Conservation (phyloP, 2,113 vertebrate species). For the Uria aalge region DNA sequence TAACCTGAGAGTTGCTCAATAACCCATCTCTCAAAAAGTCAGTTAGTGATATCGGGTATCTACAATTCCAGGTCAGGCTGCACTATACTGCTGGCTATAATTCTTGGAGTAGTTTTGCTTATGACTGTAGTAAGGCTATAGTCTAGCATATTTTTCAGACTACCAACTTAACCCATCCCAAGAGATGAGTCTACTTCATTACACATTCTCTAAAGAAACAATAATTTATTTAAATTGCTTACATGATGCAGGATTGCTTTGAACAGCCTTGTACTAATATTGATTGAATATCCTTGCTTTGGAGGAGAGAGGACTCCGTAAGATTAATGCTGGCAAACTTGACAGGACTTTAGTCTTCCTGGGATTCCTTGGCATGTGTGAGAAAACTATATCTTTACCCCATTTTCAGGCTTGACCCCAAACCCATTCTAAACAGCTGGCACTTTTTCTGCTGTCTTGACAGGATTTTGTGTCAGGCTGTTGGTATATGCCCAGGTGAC, state of each 20-base stretch:
- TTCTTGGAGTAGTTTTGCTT: constrained; percentile 41
- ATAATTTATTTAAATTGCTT: not conserved
- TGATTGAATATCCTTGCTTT: not conserved
- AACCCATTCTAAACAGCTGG: not conserved
- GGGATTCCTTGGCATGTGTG: not conserved
- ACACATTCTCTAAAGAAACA: not conserved
- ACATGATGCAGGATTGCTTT: not conserved
- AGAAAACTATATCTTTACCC: not conserved
- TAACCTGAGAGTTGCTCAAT: constrained; percentile 28
- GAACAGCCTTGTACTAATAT: not conserved
- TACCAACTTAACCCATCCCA: constrained; percentile 22
- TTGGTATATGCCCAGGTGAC: not conserved
- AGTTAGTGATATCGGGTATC: not conserved
- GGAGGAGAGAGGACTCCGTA: not conserved
- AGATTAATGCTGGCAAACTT: not conserved
- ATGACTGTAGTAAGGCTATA: constrained; percentile 13
- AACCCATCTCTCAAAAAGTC: constrained; percentile 12
- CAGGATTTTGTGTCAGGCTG: not conserved
- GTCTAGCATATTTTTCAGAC: not conserved
- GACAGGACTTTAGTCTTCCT: not conserved
- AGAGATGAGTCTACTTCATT: constrained; percentile 4
- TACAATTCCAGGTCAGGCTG: constrained; percentile 22
- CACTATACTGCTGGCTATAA: not conserved
- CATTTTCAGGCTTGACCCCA: not conserved
- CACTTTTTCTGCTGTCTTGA: not conserved